Base-by-base conservation (phyloP, 1,140 invertebrate genomes). In the Leucophenga varia region DNA sequence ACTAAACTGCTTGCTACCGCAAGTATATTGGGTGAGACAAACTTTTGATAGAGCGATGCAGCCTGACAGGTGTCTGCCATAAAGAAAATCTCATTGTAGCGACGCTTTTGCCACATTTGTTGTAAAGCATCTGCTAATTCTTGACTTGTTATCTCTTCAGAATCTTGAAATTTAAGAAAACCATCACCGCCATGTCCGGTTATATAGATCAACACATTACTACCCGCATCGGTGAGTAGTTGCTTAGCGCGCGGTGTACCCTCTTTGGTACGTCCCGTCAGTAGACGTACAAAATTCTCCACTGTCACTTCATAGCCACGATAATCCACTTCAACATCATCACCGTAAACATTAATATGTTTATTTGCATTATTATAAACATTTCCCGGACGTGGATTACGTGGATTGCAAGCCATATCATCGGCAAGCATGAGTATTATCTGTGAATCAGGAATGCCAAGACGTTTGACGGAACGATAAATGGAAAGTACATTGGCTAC, bases 31-130 rank as follows among this genome's bases (percentile, higher is more conserved):
- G 97, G 97, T 9, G 96, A 98, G 75, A 97, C 97, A 75, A 99
- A 95, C 60, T 91, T 91, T 65, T 95, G 89, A 77, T 96, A 98
- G 89, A 99, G 95, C 1, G 96, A 98, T 43, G 95, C 95, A 16
- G 96, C 96, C 79, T 99, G 97, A 68, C 97, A 99, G 19, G 97
- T 99, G 74, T 99, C 97, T 52, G 98, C 93, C 80, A 99, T 97
- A 64, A 98, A 96, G 54, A 99, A 91, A 54, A 99, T 87, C 79
- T 99, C 95, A 80, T 98, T 91, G 74, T 99, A 99, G 50, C 93
- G 91, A 71, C 54, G 80, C 74, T 98, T 98, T 64, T 98, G 93
- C 91, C 94, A 97, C 97, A 99, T 99, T 79, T 99, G 96, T 75
- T 99, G 94, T 50, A 99, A 84, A 20, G 97, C 96, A 84, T 99